A percentile compares a stretch with the other conserved stretches of the same genome.
Evolutionary conservation across 1,140 invertebrate species (phyloP).

Genomic region (Sycophaga agraensis): DNA sequence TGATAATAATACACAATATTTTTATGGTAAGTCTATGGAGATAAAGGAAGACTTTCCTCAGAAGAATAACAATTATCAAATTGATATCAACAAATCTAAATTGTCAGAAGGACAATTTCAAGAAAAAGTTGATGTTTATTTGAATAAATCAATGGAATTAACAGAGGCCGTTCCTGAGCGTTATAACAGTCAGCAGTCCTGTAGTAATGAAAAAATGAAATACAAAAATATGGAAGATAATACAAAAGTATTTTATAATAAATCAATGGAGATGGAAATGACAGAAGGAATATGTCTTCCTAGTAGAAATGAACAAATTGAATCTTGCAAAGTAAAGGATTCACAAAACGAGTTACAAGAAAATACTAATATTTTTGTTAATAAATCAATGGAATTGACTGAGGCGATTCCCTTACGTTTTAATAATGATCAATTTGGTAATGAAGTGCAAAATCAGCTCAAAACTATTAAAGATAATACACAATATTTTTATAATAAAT

Average conservation of each 20-base stretch:
- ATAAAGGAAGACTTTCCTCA: neutral
- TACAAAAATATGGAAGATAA: too few relatives aligned
- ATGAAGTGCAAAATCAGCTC: too few relatives aligned
- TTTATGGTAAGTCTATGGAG: conserved; percentile 24
- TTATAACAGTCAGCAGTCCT: neutral
- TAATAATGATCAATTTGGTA: neutral
- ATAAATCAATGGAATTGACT: conserved; percentile 27
- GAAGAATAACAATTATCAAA: neutral
- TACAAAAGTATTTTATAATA: neutral
- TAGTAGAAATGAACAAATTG: neutral
- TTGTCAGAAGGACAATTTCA: neutral
- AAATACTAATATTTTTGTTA: conserved; percentile 1
- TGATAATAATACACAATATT: conserved; percentile 22
- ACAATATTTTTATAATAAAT: conserved; percentile 2
- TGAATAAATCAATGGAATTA: conserved; percentile 26
- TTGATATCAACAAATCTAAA: too few relatives aligned
- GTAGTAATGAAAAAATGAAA: neutral
- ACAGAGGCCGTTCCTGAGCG: neutral
- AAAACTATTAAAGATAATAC: neutral
- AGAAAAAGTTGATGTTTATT: conserved; percentile 5
- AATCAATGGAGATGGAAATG: conserved; percentile 29
- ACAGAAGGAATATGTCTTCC: too few relatives aligned
- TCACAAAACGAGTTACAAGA: neutral
- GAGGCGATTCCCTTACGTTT: neutral
- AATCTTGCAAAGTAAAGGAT: neutral